phyloP scores from a whole-genome alignment of 2,113 vertebrate species.

The Hydrolagus affinis region DNA sequence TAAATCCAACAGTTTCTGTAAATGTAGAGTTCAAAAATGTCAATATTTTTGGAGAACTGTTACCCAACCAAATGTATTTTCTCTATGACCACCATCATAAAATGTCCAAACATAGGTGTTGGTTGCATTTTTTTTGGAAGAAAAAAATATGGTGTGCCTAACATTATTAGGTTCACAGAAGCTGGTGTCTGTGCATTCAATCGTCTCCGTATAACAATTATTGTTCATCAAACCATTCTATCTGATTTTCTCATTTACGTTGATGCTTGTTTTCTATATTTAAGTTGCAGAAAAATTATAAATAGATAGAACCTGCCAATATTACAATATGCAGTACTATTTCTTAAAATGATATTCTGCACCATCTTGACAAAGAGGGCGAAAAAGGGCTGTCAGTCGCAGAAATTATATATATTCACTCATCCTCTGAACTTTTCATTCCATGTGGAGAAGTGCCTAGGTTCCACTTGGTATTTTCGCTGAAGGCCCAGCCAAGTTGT shows the following conservation, averaged over 20 bases:
- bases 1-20: neutral
- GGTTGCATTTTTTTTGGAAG: neutral
- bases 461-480: slow-evolving; percentile 21
- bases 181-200: neutral
- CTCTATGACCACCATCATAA: neutral
- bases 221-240: neutral
- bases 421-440: neutral
- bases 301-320: neutral
- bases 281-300: neutral
- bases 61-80: neutral
- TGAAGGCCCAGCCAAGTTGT: neutral
- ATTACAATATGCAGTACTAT: neutral
- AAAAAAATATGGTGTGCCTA: neutral
- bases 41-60: slow-evolving; percentile 1
- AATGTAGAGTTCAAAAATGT: neutral
- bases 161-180: neutral
- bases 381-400: neutral
- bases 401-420: neutral
- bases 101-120: neutral
- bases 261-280: slow-evolving; percentile 18
- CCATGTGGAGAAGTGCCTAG: slow-evolving; percentile 20
- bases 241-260: slow-evolving; percentile 4
- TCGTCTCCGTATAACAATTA: neutral
- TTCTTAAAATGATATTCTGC: neutral
- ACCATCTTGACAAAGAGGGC: neutral